phyloP scores from a whole-genome alignment of 2,888 invertebrate genomes.

The Pyralis farinalis region DNA sequence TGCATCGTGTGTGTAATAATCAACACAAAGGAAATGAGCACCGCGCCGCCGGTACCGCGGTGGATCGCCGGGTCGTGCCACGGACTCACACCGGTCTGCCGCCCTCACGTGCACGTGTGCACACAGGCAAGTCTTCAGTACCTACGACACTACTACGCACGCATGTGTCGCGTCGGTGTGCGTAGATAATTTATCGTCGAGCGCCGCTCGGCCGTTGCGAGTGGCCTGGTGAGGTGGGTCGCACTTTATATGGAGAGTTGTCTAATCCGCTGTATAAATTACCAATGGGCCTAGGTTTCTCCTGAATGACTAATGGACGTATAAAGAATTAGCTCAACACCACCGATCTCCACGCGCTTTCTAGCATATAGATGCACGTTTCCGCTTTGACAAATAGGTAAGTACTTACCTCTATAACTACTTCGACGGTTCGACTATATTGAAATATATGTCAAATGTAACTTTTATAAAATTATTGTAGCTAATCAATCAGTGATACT shows the following conservation, averaged over 20 bases:
- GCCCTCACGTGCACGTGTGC: conserved; percentile 29
- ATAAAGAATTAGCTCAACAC: conserved; percentile 59
- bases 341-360: conserved; percentile 46
- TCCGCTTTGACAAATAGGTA: neutral
- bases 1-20: conserved; percentile 33
- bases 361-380: conserved; percentile 22
- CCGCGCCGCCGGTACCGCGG: conserved; percentile 17
- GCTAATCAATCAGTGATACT: too few relatives aligned
- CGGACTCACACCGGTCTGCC: conserved; percentile 30
- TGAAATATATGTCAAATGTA: too few relatives aligned
- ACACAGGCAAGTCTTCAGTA: conserved; percentile 26
- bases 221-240: conserved; percentile 47
- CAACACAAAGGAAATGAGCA: conserved; percentile 50
- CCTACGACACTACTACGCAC: conserved; percentile 19
- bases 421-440: too few relatives aligned
- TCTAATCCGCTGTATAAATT: conserved; percentile 70
- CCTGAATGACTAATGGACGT: conserved; percentile 66
- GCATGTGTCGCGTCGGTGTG: conserved; percentile 35
- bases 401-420: too few relatives aligned
- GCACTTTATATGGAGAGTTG: conserved; percentile 72
- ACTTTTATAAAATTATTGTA: too few relatives aligned
- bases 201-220: conserved; percentile 37
- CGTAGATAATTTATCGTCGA: conserved; percentile 58
- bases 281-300: conserved; percentile 65
- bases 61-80: conserved; percentile 23